phyloP scores from a whole-genome alignment of 2,888 invertebrate genomes.

The Drosophila histrio region DNA sequence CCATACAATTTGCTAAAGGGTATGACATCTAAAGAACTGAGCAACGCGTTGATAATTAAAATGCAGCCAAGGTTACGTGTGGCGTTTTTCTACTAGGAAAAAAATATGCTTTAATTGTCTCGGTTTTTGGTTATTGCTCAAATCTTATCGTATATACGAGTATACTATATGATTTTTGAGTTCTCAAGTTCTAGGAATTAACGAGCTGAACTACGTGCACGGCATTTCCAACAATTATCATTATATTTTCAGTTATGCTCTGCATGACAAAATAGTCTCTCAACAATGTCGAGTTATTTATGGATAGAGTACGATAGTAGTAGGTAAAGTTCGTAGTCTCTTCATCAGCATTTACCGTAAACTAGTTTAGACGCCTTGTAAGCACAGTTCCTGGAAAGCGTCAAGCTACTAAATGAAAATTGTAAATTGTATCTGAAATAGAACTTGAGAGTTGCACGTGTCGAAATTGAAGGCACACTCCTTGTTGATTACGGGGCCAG shows the following conservation, averaged over 20 bases:
- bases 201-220: slow-evolving; percentile 69
- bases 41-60: slow-evolving; percentile 60
- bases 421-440: slow-evolving; percentile 46
- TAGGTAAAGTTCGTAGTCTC: background rate
- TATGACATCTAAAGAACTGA: slow-evolving; percentile 10
- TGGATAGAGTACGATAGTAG: background rate
- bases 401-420: slow-evolving; percentile 55
- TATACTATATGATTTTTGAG: slow-evolving; percentile 72
- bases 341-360: slow-evolving; percentile 42
- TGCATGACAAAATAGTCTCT: slow-evolving; percentile 58
- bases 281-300: slow-evolving; percentile 1
- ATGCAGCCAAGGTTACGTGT: slow-evolving; percentile 77
- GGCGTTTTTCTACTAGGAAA: slow-evolving; percentile 51
- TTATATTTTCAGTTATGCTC: slow-evolving; percentile 23
- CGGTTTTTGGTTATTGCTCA: slow-evolving; percentile 45
- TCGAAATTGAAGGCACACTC: slow-evolving; percentile 72
- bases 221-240: slow-evolving; percentile 57
- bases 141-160: slow-evolving; percentile 22
- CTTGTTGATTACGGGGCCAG: slow-evolving; percentile 8
- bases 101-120: slow-evolving; percentile 73
- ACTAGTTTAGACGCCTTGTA: slow-evolving; percentile 61
- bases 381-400: slow-evolving; percentile 53
- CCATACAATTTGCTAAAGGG: background rate
- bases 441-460: slow-evolving; percentile 63
- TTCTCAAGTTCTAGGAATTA: slow-evolving; percentile 61